Evolutionary conservation across 2,888 invertebrate genomes (phyloP), one percentile per base, ranked within the genome.

Genomic region (Philaethria dido): DNA sequence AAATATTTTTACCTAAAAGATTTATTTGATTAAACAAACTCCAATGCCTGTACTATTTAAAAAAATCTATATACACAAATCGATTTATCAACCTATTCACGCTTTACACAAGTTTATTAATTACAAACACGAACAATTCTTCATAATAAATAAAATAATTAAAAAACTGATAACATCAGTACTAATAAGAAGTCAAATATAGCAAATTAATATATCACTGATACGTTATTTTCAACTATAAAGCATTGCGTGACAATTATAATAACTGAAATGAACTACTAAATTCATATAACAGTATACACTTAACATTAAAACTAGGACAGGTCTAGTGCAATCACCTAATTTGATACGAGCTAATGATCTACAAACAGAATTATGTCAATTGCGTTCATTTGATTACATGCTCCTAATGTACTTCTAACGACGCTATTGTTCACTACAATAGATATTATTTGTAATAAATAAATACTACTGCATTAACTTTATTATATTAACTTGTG

Each of bases 271-370:
- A 20, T 14, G 39, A 57, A 42, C 18, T 25, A n/a, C n/a, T 22
- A 14, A 57, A 57, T 39, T 39, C 16, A 42, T 42, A 42, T 50
- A 50, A 42, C 22, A 57, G 22, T 42, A 0, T 22, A 16, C 39
- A 60, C 45, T 47, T 20, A 60, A 45, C 14, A 9, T 14, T 18
- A 60, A 60, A 60, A 33, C 45, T 45, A 60, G 60, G 60, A 14
- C 60, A 47, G 60, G 44, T 60, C 60, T 64, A 60, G 64, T 66
- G 50, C 69, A 67, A 48, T 72, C 68, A 66, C 72, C 71, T 63
- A 73, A 72, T 72, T 71, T 62, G 70, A 70, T 74, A 74, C 63
- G 62, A 59, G 61, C 59, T 70, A 71, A 72, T 69, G 54, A 66
- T 57, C 55, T 50, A 62, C 66, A 66, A 68, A 62, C 61, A 70